Evolutionary conservation across 2,113 vertebrate genomes (phyloP), one percentile per base, ranked within the genome.

Genomic region (Oxyruncus cristatus): DNA sequence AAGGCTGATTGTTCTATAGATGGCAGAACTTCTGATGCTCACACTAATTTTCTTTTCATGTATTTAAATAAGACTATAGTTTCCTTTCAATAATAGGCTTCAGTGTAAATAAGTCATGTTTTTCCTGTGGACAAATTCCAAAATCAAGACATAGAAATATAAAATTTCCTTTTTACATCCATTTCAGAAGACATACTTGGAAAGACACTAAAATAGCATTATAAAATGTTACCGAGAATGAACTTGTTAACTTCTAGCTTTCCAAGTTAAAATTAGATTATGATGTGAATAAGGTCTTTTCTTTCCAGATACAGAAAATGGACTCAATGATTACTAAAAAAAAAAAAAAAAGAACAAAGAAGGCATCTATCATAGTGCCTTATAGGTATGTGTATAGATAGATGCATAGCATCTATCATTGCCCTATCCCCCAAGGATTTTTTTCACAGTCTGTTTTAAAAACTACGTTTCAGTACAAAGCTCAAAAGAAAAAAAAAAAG

Each of bases 341-440:
- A 22, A 28, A 10, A 16, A 27, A 13, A 39, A 37, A 9, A 47
- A 12, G 0, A 26, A 20, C 4, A 18, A 66, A 30, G 5, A 16
- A n/a, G 12, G 7, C 19, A 74, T 8, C 2, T 73, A 21, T 89
- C 62, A 50, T 32, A 55, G 12, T 37, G 8, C 49, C 14, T 50
- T 50, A 27, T 12, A 50, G 14, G 27, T 50, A 50, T 50, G 49
- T 14, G 15, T 50, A 50, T 27, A 50, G 8, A 52, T 27, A 52
- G 50, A 16, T 52, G 26, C 8, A 52, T 52, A 52, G 27, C 26
- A 52, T 16, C 50, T 52, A 10, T 16, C 49, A 47, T 47, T 67
- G 10, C 27, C 46, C 17, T 59, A 19, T 33, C 18, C 32, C 93
- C 24, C 39, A 53, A 86, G 35, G 11, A 23, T 80, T 53, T 76